These are phyloP conservation scores for Emys orbicularis DNA, from an alignment of 2,797 vertebrate species.

Conservation along the genomic window DNA sequence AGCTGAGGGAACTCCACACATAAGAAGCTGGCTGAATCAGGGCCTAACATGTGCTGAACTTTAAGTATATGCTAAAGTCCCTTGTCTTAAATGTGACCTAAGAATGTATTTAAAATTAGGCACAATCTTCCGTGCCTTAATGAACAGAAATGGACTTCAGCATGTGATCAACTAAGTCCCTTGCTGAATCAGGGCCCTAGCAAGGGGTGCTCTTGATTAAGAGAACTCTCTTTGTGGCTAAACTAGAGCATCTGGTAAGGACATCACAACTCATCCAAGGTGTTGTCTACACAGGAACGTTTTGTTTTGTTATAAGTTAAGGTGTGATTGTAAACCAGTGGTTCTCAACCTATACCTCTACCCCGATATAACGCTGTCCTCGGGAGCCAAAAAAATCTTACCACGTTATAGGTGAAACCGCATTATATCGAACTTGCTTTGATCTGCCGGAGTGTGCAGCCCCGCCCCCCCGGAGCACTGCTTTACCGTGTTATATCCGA, in stretches of 20 bases:
- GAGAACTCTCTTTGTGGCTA: neutral
- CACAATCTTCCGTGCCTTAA: neutral
- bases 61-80: constrained; percentile 4
- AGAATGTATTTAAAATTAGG: neutral
- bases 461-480: too few species aligned
- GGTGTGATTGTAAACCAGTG: neutral
- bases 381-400: too few species aligned
- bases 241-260: neutral
- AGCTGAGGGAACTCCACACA: neutral
- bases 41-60: neutral
- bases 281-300: neutral
- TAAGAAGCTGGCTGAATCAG: too few species aligned
- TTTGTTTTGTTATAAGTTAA: neutral
- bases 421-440: too few species aligned
- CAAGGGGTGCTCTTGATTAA: neutral
- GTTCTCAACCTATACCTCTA: too few species aligned
- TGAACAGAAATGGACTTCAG: neutral
- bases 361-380: too few species aligned
- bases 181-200: neutral
- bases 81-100: constrained; percentile 8
- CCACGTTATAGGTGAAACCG: too few species aligned
- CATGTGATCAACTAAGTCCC: neutral
- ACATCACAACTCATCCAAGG: neutral
- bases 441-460: too few species aligned
- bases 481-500: too few species aligned